Evolutionary conservation across 92 coral and sea anemone species (phyloP), one percentile per base, ranked within the genome.

Genomic region (Isaurus tuberculatus): DNA sequence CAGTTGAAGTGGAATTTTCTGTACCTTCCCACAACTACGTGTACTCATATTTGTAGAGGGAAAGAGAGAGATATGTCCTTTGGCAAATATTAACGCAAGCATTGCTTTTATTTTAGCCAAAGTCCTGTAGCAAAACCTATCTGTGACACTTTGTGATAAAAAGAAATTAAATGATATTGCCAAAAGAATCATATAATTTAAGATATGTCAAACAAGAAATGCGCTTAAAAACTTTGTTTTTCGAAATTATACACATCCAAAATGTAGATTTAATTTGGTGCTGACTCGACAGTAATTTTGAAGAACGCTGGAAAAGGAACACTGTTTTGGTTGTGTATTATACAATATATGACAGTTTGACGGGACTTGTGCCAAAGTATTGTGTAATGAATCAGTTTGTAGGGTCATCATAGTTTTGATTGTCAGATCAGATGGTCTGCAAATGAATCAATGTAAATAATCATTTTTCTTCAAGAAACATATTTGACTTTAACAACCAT

Each of bases 1-100:
- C 8, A 77, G 58, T 36, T 10, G 43, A 11, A 16, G 17, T n/a
- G 43, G 15, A 77, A 23, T 72, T 13, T 43, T 60, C 2, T 11
- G 10, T 26, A 58, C 46, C 16, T 27, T 0, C 10, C 33, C 17
- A 7, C 28, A 49, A 14, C 49, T 77, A 77, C 82, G 82, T 77
- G 82, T 77, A 77, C 69, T 36, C 30, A 1, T 63, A 49, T 73
- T 25, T 48, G 64, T 74, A 17, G 22, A 49, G 20, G 32, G 32
- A n/a, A 57, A 33, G 33, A 58, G 29, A 75, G 32, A 34, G 22
- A 29, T 31, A 77, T 29, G 25, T 10, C 32, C 2, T 57, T 58
- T 43, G 57, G n/a, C 4, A 20, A 34, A 36, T 34, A 28, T 17
- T 16, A n/a, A 29, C 8, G n/a, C 1, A 10, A 55, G 0, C 3